Evolutionary conservation across 2,113 vertebrate species (phyloP).

Genomic region (Nymphicus hollandicus): DNA sequence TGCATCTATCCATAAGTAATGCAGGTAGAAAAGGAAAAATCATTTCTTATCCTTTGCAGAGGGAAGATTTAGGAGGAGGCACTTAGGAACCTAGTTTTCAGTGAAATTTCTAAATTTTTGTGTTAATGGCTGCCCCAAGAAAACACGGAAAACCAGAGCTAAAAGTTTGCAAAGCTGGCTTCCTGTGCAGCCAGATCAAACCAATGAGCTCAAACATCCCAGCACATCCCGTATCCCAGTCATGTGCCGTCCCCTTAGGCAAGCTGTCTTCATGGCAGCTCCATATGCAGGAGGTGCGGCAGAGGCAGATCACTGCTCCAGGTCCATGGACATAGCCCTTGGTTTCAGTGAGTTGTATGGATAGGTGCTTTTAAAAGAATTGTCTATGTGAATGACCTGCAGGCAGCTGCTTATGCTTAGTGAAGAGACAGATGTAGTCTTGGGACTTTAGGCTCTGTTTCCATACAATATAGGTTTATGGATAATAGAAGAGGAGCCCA

Average conservation of each 20-base stretch:
- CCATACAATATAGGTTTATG: not conserved
- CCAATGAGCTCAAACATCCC: not conserved
- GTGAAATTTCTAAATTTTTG: not conserved
- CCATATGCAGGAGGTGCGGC: not conserved
- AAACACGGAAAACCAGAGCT: not conserved
- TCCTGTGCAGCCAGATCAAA: not conserved
- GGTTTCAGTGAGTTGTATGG: not conserved
- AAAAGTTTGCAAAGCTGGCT: not conserved
- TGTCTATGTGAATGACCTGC: not conserved
- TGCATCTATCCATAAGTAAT: not conserved
- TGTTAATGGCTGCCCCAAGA: not conserved
- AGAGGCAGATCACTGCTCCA: not conserved
- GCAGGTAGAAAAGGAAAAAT: not conserved
- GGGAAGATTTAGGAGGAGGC: not conserved
- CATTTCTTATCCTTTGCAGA: not conserved
- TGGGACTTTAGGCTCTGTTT: not conserved
- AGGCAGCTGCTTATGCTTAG: not conserved
- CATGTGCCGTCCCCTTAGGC: not conserved
- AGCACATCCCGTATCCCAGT: not conserved
- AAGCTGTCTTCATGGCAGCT: not conserved
- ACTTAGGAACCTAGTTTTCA: not conserved
- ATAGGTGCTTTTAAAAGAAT: not conserved
- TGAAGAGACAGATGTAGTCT: not conserved
- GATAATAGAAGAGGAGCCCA: not conserved
- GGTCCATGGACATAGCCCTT: fast-evolving